A percentile compares a stretch with the other conserved stretches of the same genome.
These are phyloP conservation scores for Monopis laevigella DNA, from an alignment of 2,888 invertebrate species.

Conservation along the genomic window DNA sequence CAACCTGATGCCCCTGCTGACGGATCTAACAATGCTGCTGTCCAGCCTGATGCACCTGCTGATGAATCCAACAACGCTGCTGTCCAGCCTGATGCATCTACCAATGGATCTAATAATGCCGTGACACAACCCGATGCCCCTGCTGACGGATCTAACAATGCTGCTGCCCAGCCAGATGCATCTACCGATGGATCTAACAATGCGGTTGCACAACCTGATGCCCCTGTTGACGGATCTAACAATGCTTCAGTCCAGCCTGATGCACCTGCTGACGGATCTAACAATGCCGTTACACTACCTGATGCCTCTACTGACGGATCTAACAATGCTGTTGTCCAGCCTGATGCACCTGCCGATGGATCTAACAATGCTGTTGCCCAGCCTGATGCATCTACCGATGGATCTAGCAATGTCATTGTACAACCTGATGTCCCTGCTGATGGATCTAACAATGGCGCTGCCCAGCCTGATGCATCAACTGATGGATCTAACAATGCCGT, in stretches of 20 bases:
- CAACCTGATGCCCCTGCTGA: no score
- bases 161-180: no score
- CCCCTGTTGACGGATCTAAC: not conserved
- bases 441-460: not conserved
- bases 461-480: not conserved
- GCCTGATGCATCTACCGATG: not conserved
- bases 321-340: not conserved
- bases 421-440: conserved; percentile 10
- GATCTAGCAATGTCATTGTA: conserved; percentile 1
- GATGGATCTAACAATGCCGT: not conserved
- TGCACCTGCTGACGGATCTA: not conserved
- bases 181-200: not conserved
- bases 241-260: not conserved
- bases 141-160: no score
- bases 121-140: no score
- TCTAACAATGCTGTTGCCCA: not conserved
- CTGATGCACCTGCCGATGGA: conserved; percentile 15
- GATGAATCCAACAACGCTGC: conserved; percentile 4
- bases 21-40: conserved; percentile 14
- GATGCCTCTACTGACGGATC: not conserved
- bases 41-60: conserved; percentile 13
- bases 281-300: not conserved
- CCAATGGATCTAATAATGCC: conserved; percentile 15
- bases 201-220: no score
- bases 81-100: not conserved